Percentiles rank a stretch among this genome's conserved stretches.
Conservation (phyloP, 2,888 invertebrate species). For the Rapana venosa region DNA sequence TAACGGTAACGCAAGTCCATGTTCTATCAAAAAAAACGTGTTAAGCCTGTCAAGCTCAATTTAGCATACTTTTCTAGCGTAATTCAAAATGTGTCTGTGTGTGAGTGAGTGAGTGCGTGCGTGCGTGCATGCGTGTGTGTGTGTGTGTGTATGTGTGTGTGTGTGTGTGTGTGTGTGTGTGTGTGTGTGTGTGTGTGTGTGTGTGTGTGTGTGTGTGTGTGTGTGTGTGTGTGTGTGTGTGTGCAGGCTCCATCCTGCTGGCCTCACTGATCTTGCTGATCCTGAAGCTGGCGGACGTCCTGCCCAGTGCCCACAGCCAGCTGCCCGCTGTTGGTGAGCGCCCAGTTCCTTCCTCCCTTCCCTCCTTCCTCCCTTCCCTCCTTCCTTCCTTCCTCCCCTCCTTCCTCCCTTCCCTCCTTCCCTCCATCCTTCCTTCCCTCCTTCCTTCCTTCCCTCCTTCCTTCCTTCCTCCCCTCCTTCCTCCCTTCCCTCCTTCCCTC, state of each 20-base stretch:
- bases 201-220: not conserved
- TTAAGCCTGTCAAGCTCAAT: too few species aligned
- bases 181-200: not conserved
- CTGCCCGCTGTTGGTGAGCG: constrained; percentile 67
- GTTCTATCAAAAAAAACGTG: too few species aligned
- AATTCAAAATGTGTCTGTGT: not conserved
- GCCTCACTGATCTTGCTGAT: constrained; percentile 54
- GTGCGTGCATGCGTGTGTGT: not conserved
- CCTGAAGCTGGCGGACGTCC: constrained; percentile 62
- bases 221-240: not conserved
- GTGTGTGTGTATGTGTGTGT: not conserved
- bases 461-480: too few species aligned
- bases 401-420: too few species aligned
- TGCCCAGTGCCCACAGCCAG: constrained; percentile 63
- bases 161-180: constrained; percentile 6
- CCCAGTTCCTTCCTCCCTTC: too few species aligned
- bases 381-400: too few species aligned
- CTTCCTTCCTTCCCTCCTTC: too few species aligned
- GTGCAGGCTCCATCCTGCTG: constrained; percentile 47
- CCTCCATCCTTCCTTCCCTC: too few species aligned
- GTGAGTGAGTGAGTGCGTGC: not conserved
- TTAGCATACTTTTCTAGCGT: too few species aligned
- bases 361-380: too few species aligned
- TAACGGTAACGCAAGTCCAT: too few species aligned
- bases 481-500: too few species aligned